Evolutionary conservation across 1,140 invertebrate species (phyloP).

Genomic region (Drosophila bocki): DNA sequence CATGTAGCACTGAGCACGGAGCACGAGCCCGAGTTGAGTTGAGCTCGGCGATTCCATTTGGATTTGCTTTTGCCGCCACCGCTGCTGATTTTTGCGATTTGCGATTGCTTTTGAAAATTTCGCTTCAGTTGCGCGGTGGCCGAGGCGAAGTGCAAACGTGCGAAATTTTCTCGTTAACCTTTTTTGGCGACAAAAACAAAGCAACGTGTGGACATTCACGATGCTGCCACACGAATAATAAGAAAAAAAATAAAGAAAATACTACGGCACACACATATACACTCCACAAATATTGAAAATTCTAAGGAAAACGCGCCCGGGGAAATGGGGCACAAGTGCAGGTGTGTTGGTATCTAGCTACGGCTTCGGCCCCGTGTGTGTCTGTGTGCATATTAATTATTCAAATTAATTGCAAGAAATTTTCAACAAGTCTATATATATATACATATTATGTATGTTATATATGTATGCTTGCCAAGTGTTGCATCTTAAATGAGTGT

Average conservation of each 20-base stretch:
- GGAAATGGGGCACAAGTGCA: slow-evolving; percentile 72
- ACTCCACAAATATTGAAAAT: slow-evolving; percentile 56
- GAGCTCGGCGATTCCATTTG: slow-evolving; percentile 40
- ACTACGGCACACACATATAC: slow-evolving; percentile 15
- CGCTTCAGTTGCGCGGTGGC: slow-evolving; percentile 71
- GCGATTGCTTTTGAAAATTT: slow-evolving; percentile 43
- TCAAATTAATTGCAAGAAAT: slow-evolving; percentile 74
- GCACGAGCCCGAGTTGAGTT: slow-evolving; percentile 41
- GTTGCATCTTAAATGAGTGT: slow-evolving; percentile 52
- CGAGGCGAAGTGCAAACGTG: slow-evolving; percentile 72
- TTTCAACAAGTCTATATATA: slow-evolving; percentile 57
- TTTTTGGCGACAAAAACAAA: slow-evolving; percentile 29
- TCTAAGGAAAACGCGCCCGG: slow-evolving; percentile 59
- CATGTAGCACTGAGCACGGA: background rate
- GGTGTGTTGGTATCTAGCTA: slow-evolving; percentile 64
- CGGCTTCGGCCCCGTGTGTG: slow-evolving; percentile 4
- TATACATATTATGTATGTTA: background rate
- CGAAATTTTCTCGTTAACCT: slow-evolving; percentile 59
- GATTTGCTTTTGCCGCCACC: slow-evolving; percentile 28
- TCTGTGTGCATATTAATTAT: slow-evolving; percentile 74
- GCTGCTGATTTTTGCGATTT: slow-evolving; percentile 39
- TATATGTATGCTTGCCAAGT: slow-evolving; percentile 18
- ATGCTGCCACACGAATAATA: slow-evolving; percentile 61
- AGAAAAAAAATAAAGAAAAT: slow-evolving; percentile 39
- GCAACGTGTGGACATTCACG: slow-evolving; percentile 63